A percentile compares a stretch with the other conserved stretches of the same genome.
phyloP scores from a whole-genome alignment of 1,140 invertebrate species.

The Lordiphosa mommai region DNA sequence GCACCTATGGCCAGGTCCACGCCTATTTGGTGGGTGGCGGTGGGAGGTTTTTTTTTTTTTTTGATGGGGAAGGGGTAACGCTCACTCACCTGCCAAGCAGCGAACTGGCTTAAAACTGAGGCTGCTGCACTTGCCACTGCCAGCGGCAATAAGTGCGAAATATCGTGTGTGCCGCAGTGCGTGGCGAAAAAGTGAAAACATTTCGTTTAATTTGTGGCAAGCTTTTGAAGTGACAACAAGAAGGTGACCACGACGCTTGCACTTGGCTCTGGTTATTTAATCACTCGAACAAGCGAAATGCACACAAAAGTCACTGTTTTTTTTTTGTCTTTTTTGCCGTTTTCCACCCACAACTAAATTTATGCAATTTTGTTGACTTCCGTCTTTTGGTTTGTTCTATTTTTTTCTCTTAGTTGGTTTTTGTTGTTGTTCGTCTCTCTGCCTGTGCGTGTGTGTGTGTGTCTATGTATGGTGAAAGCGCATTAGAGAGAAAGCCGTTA shows the following conservation, averaged over 20 bases:
- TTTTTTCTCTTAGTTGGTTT: slow-evolving; percentile 18
- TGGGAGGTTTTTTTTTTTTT: neutral
- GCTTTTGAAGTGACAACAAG: slow-evolving; percentile 24
- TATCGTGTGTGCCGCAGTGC: slow-evolving; percentile 60
- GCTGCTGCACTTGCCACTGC: slow-evolving; percentile 18
- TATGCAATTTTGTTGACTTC: slow-evolving; percentile 60
- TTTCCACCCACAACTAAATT: slow-evolving; percentile 39
- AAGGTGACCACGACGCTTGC: slow-evolving; percentile 17
- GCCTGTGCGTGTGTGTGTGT: neutral
- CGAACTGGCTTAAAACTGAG: slow-evolving; percentile 25
- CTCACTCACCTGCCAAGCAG: slow-evolving; percentile 53
- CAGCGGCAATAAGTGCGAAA: slow-evolving; percentile 44
- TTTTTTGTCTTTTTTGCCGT: no score
- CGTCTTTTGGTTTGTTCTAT: slow-evolving; percentile 49
- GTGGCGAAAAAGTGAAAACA: slow-evolving; percentile 72
- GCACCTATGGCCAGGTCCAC: neutral
- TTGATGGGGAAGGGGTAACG: neutral
- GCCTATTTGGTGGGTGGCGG: neutral
- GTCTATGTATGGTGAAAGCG: slow-evolving; percentile 52
- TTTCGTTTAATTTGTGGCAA: slow-evolving; percentile 37
- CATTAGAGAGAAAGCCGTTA: slow-evolving; percentile 54
- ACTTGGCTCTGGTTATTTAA: slow-evolving; percentile 57
- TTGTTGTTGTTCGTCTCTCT: neutral
- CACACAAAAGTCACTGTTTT: slow-evolving; percentile 55
- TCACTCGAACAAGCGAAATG: slow-evolving; percentile 24